Evolutionary conservation across 2,888 invertebrate genomes (phyloP), one percentile per base, ranked within the genome.

Genomic region (Thecophora atra): DNA sequence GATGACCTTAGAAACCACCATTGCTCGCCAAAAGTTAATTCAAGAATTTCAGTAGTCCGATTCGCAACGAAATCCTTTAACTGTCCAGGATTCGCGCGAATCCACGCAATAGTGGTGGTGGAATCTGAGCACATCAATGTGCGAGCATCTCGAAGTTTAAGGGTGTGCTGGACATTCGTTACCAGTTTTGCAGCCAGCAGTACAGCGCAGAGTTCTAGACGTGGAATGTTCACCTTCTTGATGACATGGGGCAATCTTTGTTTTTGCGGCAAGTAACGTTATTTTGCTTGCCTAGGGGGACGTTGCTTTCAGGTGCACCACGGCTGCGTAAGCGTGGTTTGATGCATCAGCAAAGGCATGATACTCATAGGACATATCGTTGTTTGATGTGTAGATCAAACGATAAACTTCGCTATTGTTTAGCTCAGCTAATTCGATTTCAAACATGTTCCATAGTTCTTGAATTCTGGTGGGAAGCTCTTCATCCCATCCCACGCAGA

Each of bases 331-430:
- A 19, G 68, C 68, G 56, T 68, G 47, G 19, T 21, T 51, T 11
- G 56, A 68, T 42, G 68, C 68, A 51, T 68, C 68, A 1, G 56
- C 56, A 13, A 67, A 56, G 3, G 54, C 37, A 67, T 54, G 67
- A 26, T 37, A 37, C 37, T 37, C 37, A 11, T 37, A 37, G 2
- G 37, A 37, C 1, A 11, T 37, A 2, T 37, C 11, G 1, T 37
- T 37, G 37, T 37, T 37, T 37, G 37, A 37, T 11, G 1, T 37
- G 11, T 37, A 11, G 37, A 37, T 37, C 19, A 42, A 68, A 19
- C 68, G 44, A 5, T 56, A 58, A 58, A 68, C 37, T 21, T 19
- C 8, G 37, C 42, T 1, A 15, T 37, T 3, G n/a, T 56, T 15
- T 1, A 24, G 8, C 19, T 30, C 21, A 3, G 26, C 8, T 67